Conservation (phyloP, 2,888 invertebrate species). For the Patella pellucida region DNA sequence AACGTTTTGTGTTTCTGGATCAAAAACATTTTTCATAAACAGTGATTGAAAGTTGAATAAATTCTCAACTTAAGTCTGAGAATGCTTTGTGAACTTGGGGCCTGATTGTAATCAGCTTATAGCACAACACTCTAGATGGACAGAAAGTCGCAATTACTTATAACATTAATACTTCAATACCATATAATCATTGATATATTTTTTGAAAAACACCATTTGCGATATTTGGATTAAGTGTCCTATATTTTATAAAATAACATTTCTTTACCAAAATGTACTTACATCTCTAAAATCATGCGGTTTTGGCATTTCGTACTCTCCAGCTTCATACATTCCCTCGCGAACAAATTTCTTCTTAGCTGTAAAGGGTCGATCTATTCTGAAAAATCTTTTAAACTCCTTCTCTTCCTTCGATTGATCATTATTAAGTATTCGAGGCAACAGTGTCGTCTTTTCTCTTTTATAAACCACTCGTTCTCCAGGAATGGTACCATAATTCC, state of each 20-base stretch:
- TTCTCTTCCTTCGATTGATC: conserved; percentile 29
- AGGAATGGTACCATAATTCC: conserved; percentile 63
- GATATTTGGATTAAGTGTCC: neutral
- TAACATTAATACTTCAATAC: too few relatives aligned
- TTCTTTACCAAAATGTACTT: conserved; percentile 27
- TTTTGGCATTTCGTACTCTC: conserved; percentile 51
- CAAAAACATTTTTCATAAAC: too few relatives aligned
- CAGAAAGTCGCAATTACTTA: too few relatives aligned
- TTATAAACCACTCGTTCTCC: conserved; percentile 52
- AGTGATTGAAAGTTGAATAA: too few relatives aligned
- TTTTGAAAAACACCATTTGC: too few relatives aligned
- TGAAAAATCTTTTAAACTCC: conserved; percentile 51
- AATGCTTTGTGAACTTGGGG: too few relatives aligned
- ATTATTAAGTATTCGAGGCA: conserved; percentile 44
- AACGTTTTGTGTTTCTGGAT: too few relatives aligned
- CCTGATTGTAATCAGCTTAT: too few relatives aligned
- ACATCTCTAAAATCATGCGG: conserved; percentile 68
- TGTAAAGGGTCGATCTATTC: conserved; percentile 58
- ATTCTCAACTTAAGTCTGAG: too few relatives aligned
- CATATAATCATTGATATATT: too few relatives aligned
- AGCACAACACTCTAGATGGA: too few relatives aligned
- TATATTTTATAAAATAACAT: neutral
- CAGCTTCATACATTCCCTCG: conserved; percentile 56
- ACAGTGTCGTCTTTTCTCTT: conserved; percentile 41
- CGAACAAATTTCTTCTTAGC: conserved; percentile 61